Conservation (phyloP, 2,113 vertebrate species). For the Eira barbara region DNA sequence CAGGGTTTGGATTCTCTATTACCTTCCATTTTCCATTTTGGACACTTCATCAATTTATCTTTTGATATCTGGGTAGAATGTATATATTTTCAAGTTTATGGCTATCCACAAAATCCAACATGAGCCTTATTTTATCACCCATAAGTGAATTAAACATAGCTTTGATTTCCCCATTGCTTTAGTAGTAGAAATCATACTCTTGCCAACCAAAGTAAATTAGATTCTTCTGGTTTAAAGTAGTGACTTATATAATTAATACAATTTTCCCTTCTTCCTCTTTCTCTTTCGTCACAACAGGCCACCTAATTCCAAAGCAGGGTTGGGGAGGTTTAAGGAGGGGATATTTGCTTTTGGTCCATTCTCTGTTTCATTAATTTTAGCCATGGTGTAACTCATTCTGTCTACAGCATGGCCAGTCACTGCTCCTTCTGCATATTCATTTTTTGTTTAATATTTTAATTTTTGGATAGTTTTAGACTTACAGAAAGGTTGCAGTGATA, state of each 20-base stretch:
- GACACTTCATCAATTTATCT: neutral
- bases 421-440: neutral
- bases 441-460: neutral
- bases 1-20: neutral
- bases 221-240: neutral
- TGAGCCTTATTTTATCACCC: neutral
- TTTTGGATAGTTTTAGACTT: neutral
- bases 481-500: neutral
- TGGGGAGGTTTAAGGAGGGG: neutral
- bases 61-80: neutral
- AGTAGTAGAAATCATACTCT: neutral
- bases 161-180: neutral
- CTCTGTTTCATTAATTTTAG: neutral
- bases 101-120: neutral
- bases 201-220: neutral
- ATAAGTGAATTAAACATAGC: neutral
- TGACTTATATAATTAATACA: neutral
- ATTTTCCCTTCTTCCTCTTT: neutral
- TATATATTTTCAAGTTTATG: neutral
- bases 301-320: neutral
- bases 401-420: neutral
- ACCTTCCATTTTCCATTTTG: neutral
- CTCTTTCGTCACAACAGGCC: neutral
- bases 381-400: neutral
- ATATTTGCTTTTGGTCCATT: neutral